Conservation (phyloP, 1,140 invertebrate genomes). For the Chlorops oryzae region DNA sequence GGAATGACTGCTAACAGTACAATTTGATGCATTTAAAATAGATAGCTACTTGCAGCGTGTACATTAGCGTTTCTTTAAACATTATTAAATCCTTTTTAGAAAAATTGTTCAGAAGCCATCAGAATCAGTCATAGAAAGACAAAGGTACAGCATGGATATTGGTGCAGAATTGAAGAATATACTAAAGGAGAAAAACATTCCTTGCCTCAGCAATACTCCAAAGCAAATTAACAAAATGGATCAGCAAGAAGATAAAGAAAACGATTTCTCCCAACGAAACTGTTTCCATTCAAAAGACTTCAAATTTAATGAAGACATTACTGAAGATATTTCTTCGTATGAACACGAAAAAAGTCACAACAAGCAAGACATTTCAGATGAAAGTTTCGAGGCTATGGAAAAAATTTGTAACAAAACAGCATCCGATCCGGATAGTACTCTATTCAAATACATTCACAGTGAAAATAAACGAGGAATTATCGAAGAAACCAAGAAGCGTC, state of each 20-base stretch:
- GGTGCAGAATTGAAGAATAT: conserved; percentile 6
- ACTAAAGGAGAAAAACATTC: conserved; percentile 8
- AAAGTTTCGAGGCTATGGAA: conserved; percentile 36
- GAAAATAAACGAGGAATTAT: conserved; percentile 21
- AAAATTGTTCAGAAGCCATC: neutral
- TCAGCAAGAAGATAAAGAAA: neutral
- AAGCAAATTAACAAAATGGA: neutral
- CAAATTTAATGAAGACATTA: conserved; percentile 2
- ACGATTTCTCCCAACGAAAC: too few relatives aligned
- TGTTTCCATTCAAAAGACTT: neutral
- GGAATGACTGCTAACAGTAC: too few relatives aligned
- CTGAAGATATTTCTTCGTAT: neutral
- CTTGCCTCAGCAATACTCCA: too few relatives aligned
- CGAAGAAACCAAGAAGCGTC: conserved; percentile 26
- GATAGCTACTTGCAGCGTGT: too few relatives aligned
- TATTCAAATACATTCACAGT: conserved; percentile 21
- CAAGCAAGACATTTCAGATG: conserved; percentile 17
- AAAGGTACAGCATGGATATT: conserved; percentile 10
- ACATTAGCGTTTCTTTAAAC: too few relatives aligned
- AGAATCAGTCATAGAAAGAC: neutral
- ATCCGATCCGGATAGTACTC: conserved; percentile 39
- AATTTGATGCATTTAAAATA: too few relatives aligned
- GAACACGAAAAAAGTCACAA: neutral
- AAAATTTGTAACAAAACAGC: conserved; percentile 41
- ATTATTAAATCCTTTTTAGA: neutral